A percentile compares a stretch with the other conserved stretches of the same genome.
These are phyloP conservation scores for Raja brachyura DNA, from an alignment of 2,113 vertebrate species.

Conservation along the genomic window DNA sequence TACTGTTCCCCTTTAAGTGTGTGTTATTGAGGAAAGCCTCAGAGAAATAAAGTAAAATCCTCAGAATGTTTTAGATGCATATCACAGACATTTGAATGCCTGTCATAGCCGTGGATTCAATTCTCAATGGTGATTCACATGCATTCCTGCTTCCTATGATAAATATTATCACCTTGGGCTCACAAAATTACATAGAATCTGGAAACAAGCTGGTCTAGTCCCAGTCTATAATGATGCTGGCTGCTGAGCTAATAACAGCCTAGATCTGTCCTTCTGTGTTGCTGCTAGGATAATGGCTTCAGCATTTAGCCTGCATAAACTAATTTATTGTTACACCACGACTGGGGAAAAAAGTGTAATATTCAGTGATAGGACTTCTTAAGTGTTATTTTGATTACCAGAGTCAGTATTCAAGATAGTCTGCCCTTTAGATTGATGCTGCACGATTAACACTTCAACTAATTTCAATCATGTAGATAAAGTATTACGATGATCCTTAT, in stretches of 20 bases:
- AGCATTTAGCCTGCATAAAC: not conserved
- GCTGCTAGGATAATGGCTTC: not conserved
- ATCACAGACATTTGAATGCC: too few species aligned
- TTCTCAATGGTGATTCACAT: not conserved
- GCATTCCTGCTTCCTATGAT: conserved; percentile 5
- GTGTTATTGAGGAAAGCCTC: not conserved
- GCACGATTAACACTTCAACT: not conserved
- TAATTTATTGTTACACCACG: not conserved
- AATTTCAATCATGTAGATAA: not conserved
- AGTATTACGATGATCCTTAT: not conserved
- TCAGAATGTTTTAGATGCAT: not conserved
- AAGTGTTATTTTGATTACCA: conserved; percentile 22
- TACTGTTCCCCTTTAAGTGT: not conserved
- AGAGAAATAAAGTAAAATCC: not conserved
- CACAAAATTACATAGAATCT: not conserved
- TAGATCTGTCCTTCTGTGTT: not conserved
- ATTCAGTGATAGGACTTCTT: not conserved
- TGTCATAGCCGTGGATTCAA: conserved; percentile 4
- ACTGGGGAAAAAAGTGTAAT: not conserved
- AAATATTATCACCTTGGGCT: not conserved
- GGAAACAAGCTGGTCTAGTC: conserved; percentile 21
- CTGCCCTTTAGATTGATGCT: not conserved
- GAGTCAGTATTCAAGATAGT: conserved; percentile 9
- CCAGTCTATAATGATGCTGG: conserved; percentile 25
- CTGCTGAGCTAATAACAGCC: not conserved